Base-by-base conservation (phyloP, 2,797 vertebrate genomes). In the Martes flavigula region DNA sequence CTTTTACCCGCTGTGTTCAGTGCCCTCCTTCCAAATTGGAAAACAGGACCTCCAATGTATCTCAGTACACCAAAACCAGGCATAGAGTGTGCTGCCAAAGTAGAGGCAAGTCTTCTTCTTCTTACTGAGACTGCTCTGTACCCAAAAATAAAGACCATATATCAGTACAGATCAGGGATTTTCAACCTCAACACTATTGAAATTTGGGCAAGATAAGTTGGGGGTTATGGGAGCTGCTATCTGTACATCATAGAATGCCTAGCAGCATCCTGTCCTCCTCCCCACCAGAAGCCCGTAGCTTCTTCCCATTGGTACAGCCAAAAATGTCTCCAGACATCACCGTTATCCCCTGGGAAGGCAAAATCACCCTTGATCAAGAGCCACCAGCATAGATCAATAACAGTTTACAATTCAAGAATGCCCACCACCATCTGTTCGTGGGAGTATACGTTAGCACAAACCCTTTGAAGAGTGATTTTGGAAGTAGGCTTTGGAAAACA, bases 401-500 rank as follows among this genome's bases (percentile, higher is more conserved):
- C n/a, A 68, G 96, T 60, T 96, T 87, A 87, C 66, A 90, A 17
- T 77, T 92, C 75, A 40, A 87, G 87, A 82, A 72, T 87, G 93
- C 90, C 96, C 95, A 79, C 83, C 60, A 7, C 93, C 96, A 97
- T 97, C 90, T 97, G 93, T 91, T 38, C 90, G 84, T 93, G 91
- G 81, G 96, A 73, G 93, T 91, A 43, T 46, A 68, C 3, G 4
- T 25, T 98, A 95, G 94, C 93, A 96, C 89, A 82, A 85, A 78
- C 23, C 72, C 90, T 86, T 87, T 48, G 83, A 79, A 87, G 68
- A 91, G 58, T 51, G 91, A 75, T 90, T 97, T 95, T 70, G 51
- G 90, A 97, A 97, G 90, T 70, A 93, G 58, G 60, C 77, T 96
- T 94, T 96, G 82, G 95, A 95, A 97, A 89, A 91, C 62, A 90